Conservation (phyloP, 2,113 vertebrate genomes). For the Poeciliopsis prolifica region DNA sequence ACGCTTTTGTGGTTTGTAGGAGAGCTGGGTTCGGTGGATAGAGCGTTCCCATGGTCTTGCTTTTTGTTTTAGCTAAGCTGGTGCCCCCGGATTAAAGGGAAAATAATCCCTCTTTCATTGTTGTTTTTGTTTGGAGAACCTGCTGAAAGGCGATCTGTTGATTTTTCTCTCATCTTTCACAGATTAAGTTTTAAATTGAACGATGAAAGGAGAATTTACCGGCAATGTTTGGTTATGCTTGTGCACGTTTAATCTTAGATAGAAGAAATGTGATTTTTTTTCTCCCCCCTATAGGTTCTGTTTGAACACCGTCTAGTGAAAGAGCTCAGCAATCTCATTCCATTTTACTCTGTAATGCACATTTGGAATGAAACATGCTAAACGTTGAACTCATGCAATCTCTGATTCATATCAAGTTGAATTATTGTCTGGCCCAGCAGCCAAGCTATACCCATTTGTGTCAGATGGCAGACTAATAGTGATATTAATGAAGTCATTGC, state of each 20-base stretch:
- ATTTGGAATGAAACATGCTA: conserved; percentile 57
- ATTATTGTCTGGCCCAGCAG: conserved; percentile 63
- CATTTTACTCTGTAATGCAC: conserved; percentile 48
- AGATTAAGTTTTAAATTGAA: conserved; percentile 75
- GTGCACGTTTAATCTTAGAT: conserved; percentile 30
- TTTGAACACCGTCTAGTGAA: conserved; percentile 36
- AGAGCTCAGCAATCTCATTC: conserved; percentile 29
- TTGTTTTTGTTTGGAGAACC: conserved; percentile 74
- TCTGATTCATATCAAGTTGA: conserved; percentile 63
- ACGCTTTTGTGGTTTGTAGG: conserved; percentile 67
- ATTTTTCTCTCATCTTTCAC: conserved; percentile 72
- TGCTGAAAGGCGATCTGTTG: conserved; percentile 75
- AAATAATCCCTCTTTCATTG: conserved; percentile 79
- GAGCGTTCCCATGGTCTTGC: conserved; percentile 70
- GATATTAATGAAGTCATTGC: conserved; percentile 85
- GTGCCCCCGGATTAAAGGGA: conserved; percentile 75
- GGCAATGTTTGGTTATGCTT: conserved; percentile 57
- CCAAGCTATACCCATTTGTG: conserved; percentile 72
- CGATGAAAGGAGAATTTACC: conserved; percentile 60
- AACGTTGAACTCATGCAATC: conserved; percentile 67
- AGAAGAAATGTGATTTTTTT: conserved; percentile 27
- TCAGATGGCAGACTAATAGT: conserved; percentile 81
- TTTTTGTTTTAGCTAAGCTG: conserved; percentile 79
- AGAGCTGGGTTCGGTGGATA: conserved; percentile 58
- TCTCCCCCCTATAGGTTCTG: conserved; percentile 22